Conservation (phyloP, 2,797 vertebrate genomes). For the Geotrypetes seraphini region DNA sequence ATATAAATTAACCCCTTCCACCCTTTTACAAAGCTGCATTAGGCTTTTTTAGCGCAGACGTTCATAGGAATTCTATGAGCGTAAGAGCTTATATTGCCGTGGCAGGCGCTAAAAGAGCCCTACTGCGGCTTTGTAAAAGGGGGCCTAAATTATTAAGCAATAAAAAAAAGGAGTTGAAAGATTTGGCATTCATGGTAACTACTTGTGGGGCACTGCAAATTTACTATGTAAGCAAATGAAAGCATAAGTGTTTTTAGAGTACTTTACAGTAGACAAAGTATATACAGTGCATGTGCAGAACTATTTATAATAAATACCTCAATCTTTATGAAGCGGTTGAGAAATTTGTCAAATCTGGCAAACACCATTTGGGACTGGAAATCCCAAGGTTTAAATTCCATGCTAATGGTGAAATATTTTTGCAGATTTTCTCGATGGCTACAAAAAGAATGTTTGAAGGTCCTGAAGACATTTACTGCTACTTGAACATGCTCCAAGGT, state of each 20-base stretch:
- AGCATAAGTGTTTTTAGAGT: background rate
- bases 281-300: background rate
- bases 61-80: too few relatives aligned
- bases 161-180: too few relatives aligned
- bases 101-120: too few relatives aligned
- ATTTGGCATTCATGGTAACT: too few relatives aligned
- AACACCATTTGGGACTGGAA: constrained; percentile 68
- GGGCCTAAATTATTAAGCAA: too few relatives aligned
- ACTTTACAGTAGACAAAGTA: background rate
- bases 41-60: too few relatives aligned
- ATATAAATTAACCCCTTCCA: too few relatives aligned
- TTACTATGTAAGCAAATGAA: too few relatives aligned
- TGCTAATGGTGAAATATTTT: constrained; percentile 28
- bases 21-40: too few relatives aligned
- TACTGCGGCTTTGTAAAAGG: too few relatives aligned
- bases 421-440: constrained; percentile 48
- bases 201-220: too few relatives aligned
- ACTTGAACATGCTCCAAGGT: constrained; percentile 53
- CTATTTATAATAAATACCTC: constrained; percentile 47
- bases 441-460: constrained; percentile 58
- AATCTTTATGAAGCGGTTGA: constrained; percentile 53
- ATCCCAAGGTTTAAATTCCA: constrained; percentile 55
- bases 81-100: too few relatives aligned
- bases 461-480: constrained; percentile 43
- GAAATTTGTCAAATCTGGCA: constrained; percentile 58